A percentile compares a stretch with the other conserved stretches of the same genome.
phyloP scores from a whole-genome alignment of 2,113 vertebrate genomes.

The Hassar affinis region DNA sequence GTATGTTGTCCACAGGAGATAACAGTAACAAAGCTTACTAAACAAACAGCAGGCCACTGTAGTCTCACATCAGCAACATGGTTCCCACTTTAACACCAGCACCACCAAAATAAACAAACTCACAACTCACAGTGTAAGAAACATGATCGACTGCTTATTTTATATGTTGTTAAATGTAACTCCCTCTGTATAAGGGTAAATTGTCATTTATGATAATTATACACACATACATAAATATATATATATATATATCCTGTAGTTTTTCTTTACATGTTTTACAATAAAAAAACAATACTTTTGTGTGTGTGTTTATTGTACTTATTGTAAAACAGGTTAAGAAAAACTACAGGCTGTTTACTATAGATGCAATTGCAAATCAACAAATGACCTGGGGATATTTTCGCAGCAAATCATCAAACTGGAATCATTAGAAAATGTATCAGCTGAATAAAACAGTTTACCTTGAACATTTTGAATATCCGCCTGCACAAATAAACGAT shows the following conservation, averaged over 20 bases:
- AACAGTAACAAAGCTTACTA: not conserved
- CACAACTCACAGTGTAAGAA: not conserved
- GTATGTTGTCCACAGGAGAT: not conserved
- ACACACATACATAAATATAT: no score
- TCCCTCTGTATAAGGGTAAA: not conserved
- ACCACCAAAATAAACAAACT: not conserved
- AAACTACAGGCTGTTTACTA: no score
- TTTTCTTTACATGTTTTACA: no score
- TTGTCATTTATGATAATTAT: not conserved
- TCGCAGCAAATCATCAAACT: no score
- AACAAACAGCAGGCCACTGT: no score
- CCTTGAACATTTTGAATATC: not conserved
- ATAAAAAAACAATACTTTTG: no score
- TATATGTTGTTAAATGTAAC: not conserved
- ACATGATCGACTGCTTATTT: not conserved
- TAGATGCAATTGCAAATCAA: no score
- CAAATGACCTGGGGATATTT: no score
- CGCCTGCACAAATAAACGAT: not conserved
- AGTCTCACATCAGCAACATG: not conserved
- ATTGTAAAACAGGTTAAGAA: no score
- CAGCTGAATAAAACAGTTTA: not conserved
- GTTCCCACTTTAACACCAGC: not conserved
- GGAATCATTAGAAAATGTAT: no score
- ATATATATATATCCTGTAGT: no score
- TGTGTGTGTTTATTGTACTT: no score